These are phyloP conservation scores for Leptinotarsa lineolata DNA, from an alignment of 1,140 invertebrate genomes.

Conservation along the genomic window DNA sequence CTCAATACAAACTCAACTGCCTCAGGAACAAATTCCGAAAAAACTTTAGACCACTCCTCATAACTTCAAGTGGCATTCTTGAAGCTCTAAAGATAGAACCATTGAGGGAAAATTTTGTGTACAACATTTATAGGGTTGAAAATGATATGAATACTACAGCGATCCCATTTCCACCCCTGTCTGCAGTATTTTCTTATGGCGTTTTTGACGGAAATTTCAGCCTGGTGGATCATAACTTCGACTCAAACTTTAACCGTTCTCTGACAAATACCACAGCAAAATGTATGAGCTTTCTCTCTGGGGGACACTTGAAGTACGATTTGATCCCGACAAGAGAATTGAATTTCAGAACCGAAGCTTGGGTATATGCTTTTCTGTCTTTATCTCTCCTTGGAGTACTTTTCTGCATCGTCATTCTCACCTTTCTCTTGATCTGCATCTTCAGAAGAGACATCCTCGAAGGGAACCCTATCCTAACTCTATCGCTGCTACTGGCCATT, in stretches of 20 bases:
- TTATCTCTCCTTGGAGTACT: conserved; percentile 58
- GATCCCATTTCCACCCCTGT: conserved; percentile 34
- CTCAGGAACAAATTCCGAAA: conserved; percentile 38
- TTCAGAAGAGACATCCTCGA: conserved; percentile 58
- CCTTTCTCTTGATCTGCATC: conserved; percentile 58
- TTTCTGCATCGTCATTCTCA: conserved; percentile 58
- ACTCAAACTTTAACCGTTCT: neutral
- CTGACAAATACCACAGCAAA: neutral
- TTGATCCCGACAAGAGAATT: neutral
- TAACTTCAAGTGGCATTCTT: conserved; percentile 31
- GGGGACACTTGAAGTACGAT: neutral
- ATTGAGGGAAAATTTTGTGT: conserved; percentile 42
- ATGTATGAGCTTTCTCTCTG: conserved; percentile 31
- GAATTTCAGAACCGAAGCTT: conserved; percentile 56
- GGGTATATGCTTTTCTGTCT: conserved; percentile 59
- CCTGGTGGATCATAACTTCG: conserved; percentile 30
- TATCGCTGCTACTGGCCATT: conserved; percentile 57
- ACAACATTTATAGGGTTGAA: conserved; percentile 46
- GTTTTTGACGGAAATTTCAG: conserved; percentile 45
- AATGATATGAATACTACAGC: conserved; percentile 29
- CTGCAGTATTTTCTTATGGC: conserved; percentile 44
- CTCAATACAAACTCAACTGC: conserved; percentile 45
- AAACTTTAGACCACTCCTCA: conserved; percentile 11
- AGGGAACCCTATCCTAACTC: conserved; percentile 59
- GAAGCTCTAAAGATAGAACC: conserved; percentile 47